phyloP scores from a whole-genome alignment of 2,888 invertebrate genomes.

The Hirtodrosophila alboralis region DNA sequence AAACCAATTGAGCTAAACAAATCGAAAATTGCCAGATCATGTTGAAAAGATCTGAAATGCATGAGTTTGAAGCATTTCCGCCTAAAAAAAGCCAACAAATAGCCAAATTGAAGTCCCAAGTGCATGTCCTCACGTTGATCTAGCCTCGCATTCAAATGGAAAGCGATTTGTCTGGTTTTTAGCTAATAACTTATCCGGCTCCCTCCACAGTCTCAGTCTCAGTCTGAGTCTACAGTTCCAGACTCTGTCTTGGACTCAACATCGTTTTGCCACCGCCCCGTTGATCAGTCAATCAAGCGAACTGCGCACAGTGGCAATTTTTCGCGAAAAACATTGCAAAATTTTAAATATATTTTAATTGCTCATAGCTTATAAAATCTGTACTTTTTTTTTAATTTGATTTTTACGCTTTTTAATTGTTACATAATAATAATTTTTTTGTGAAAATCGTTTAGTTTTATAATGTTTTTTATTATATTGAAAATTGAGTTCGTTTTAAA shows the following conservation, averaged over 20 bases:
- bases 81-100: slow-evolving; percentile 10
- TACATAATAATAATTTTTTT: too few species aligned
- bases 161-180: slow-evolving; percentile 83
- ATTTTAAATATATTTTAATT: too few species aligned
- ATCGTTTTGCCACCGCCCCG: slow-evolving; percentile 30
- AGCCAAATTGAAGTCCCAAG: slow-evolving; percentile 6
- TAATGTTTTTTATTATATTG: too few species aligned
- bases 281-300: slow-evolving; percentile 75
- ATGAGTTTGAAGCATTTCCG: slow-evolving; percentile 31
- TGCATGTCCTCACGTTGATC: slow-evolving; percentile 66
- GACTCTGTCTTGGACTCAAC: slow-evolving; percentile 3
- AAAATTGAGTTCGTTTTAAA: too few species aligned
- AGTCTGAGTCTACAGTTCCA: not conserved
- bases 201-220: not conserved
- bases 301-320: too few species aligned
- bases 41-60: slow-evolving; percentile 18
- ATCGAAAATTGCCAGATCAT: slow-evolving; percentile 47
- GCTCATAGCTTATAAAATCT: too few species aligned
- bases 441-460: too few species aligned
- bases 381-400: too few species aligned
- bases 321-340: too few species aligned
- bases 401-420: too few species aligned
- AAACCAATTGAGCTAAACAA: slow-evolving; percentile 36
- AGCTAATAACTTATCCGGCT: slow-evolving; percentile 73
- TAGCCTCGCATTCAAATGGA: slow-evolving; percentile 77